Evolutionary conservation across 35 echinoderm and acorn worm species (phyloP), one percentile per base, ranked within the genome.

Genomic region (Heliocidaris tuberculata): DNA sequence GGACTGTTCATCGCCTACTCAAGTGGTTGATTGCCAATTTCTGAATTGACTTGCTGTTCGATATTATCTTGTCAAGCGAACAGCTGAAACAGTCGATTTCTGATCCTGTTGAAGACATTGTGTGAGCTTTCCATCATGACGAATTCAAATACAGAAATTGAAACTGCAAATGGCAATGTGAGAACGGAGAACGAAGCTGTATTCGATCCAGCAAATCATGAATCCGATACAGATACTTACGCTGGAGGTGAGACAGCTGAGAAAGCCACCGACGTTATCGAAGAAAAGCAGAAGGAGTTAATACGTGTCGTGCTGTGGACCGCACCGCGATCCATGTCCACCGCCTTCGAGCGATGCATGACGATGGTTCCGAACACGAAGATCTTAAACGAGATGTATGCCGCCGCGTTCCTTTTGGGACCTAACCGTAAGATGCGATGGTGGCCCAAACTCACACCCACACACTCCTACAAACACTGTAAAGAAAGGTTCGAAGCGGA

Each of bases 341-440:
- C 97, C 5, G 97, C 94, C 5, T 96, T 98, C 32, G 94, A 96
- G 89, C 94, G 94, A 24, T 96, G 95, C 86, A 95, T 96, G 92
- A 93, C 92, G 9, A 93, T 91, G 24, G 70, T 94, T 13, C 86
- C 92, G 13, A 97, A 97, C 52, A 88, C 96, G 50, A 88, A 97
- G 86, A 94, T 99, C 30, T 96, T 99, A 16, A 95, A 97, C 59
- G 98, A 99, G 86, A 71, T 95, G 47, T 99, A 94, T 78, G 56
- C 95, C 17, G 94, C 95, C 31, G 98, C 98, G 24, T 94, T 85
- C 31, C 90, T 96, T 86, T 86, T 97, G 10, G 98, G 98, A 48
- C 96, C 95, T 7, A 95, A 99, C 16, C 86, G 95, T 13, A 94
- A 59, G 31, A 94, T 70, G 15, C 86, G 95, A 27, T 93, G 88